Base-by-base conservation (phyloP, 2,888 invertebrate species). In the Atrina japonica region DNA sequence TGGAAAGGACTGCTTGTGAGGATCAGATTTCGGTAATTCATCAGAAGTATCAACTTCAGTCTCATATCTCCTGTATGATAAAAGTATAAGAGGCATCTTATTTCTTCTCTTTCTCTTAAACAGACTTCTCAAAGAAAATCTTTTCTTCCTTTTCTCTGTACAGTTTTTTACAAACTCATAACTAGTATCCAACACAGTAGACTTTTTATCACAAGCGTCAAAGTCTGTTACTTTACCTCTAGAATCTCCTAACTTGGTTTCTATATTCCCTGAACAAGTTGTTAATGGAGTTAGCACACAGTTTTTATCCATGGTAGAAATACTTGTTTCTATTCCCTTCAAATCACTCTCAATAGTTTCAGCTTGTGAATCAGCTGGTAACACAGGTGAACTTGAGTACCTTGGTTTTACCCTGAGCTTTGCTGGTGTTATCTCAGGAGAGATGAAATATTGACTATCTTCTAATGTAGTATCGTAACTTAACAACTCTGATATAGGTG, bases 91-190 rank as follows among this genome's bases (percentile, higher is more conserved):
- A 30, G 71, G 69, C 18, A 59, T 40, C 29, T 29, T 23, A 18
- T 43, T 25, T 21, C 64, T 52, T 14, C 27, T 16, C 41, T 66
- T 30, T 25, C 29, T 25, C 0, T n/a, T 23, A 43, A 73, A 69
- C 14, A 73, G 27, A 25, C 60, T 66, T 45, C 60, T 71, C 55
- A 58, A 72, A 16, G 55, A 56, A 9, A 53, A 53, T 40, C 69
- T 56, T 30, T 56, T 70, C 55, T 59, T 73, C 49, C 76, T 72
- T 49, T 70, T 80, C 63, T 77, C 76, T 56, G 69, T 55, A 29
- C 65, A 73, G 9, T 69, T 66, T 21, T 60, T 45, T 23, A 63
- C 65, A 59, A 66, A 45, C 5, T 66, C 49, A 11, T 35, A 35
- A n/a, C n/a, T n/a, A n/a, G n/a, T n/a, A n/a, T 11, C 35, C 35